A percentile compares a stretch with the other conserved stretches of the same genome.
phyloP scores from a whole-genome alignment of 1,140 invertebrate genomes.

The Telenomus remus region DNA sequence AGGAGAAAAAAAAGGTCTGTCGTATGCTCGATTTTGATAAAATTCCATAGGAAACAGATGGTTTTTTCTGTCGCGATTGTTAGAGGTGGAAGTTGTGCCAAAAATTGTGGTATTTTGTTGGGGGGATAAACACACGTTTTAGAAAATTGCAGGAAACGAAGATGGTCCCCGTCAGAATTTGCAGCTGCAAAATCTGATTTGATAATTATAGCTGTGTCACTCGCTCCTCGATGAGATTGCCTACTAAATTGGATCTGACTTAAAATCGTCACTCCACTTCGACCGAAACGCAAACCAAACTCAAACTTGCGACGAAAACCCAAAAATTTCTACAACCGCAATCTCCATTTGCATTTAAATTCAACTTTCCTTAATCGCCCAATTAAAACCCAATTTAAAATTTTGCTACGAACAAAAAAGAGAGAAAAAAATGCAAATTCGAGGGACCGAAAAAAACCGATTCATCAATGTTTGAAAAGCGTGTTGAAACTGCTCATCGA shows the following conservation, averaged over 20 bases:
- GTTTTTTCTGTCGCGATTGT: constrained; percentile 53
- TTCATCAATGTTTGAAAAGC: constrained; percentile 26
- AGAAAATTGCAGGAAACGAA: constrained; percentile 55
- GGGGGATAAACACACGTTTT: constrained; percentile 55
- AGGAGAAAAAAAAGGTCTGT: constrained; percentile 26
- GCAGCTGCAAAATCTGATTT: constrained; percentile 57
- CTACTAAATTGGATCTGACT: neutral
- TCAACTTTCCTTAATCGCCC: too few species aligned
- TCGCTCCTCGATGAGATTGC: constrained; percentile 16
- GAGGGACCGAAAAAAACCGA: constrained; percentile 4
- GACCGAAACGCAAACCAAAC: too few species aligned
- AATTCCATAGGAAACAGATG: constrained; percentile 52
- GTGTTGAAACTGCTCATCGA: constrained; percentile 18
- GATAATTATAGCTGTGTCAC: constrained; percentile 55
- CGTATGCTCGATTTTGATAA: constrained; percentile 45
- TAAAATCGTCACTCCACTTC: neutral
- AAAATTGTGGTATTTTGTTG: constrained; percentile 51
- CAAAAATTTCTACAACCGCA: too few species aligned
- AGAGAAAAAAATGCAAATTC: too few species aligned
- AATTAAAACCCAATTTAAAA: too few species aligned
- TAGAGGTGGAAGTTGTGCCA: constrained; percentile 35
- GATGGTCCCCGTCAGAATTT: constrained; percentile 26
- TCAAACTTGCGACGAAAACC: too few species aligned
- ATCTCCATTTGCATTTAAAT: too few species aligned
- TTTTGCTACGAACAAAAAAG: too few species aligned